Evolutionary conservation across 2,888 invertebrate genomes (phyloP), one percentile per base, ranked within the genome.

Genomic region (Drosophila prostipennis): DNA sequence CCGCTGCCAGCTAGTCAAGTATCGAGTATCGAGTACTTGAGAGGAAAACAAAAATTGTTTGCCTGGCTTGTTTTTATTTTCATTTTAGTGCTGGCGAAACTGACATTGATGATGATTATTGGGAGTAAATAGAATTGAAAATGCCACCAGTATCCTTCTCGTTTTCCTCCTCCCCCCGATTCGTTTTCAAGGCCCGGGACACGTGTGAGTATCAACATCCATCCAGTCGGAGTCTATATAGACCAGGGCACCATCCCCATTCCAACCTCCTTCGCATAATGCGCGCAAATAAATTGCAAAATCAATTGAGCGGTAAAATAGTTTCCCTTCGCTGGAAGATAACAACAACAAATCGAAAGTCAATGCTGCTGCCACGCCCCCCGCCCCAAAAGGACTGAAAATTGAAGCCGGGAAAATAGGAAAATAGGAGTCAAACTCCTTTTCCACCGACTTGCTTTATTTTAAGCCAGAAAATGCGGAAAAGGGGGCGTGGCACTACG

Each of bases 31-130:
- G 34, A 14, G 34, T 4, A 19, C 43, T 45, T 10, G 37, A 39
- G 32, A 39, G 32, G 16, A 34, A 32, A 52, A 67, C 68, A 65
- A 65, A 68, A 65, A 65, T 64, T 52, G 48, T 67, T 58, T 46
- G 42, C 52, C 72, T 64, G 57, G 52, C 64, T 75, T 61, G 74
- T 53, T 72, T 78, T 70, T 80, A 73, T 76, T 80, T 83, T 78
- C 77, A 69, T 78, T 76, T 87, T 80, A 80, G 86, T 86, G 83
- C 78, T 68, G 79, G 82, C 77, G 86, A 79, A 84, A 79, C 87
- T 87, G 90, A 88, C 89, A 89, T 90, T 90, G 90, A 90, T 90
- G 89, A 90, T 89, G 89, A 90, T 89, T 89, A 89, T 87, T 86
- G 89, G 87, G 80, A 86, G 90, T 83, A 90, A 89, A 89, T 86